Conservation (phyloP, 2,888 invertebrate species). For the Sesamia inferens region DNA sequence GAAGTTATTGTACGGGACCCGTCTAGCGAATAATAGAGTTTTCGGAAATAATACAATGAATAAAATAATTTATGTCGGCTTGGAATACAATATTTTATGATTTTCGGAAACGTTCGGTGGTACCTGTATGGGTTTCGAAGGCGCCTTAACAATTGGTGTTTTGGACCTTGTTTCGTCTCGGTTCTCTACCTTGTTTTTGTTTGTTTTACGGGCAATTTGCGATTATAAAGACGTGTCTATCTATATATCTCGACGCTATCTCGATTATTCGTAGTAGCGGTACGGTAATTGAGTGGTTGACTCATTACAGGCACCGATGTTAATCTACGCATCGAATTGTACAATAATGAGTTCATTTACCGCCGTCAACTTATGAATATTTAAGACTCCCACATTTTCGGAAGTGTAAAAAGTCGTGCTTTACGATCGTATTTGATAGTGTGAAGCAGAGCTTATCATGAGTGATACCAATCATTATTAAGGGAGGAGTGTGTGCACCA, state of each 20-base stretch:
- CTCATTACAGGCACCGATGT: conserved; percentile 78
- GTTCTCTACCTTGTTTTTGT: conserved; percentile 82
- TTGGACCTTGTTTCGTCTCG: conserved; percentile 83
- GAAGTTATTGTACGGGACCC: conserved; percentile 81
- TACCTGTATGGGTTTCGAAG: conserved; percentile 73
- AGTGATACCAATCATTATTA: conserved; percentile 57
- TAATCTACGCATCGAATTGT: conserved; percentile 81
- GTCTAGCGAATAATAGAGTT: conserved; percentile 87
- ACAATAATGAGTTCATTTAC: conserved; percentile 85
- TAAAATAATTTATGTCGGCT: conserved; percentile 86
- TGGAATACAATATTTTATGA: conserved; percentile 82
- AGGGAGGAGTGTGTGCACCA: conserved; percentile 53
- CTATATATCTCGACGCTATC: conserved; percentile 71
- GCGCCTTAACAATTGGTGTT: conserved; percentile 77
- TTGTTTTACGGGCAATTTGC: conserved; percentile 88
- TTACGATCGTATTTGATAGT: conserved; percentile 74
- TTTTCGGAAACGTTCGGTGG: conserved; percentile 81
- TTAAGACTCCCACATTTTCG: conserved; percentile 74
- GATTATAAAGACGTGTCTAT: conserved; percentile 77
- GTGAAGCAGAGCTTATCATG: conserved; percentile 72
- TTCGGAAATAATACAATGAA: conserved; percentile 88
- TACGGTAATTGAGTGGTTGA: conserved; percentile 80
- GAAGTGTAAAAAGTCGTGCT: conserved; percentile 74
- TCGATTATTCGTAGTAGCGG: conserved; percentile 69
- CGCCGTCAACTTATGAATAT: conserved; percentile 83